Evolutionary conservation across 2,113 vertebrate genomes (phyloP), one percentile per base, ranked within the genome.

Genomic region (Uria lomvia): DNA sequence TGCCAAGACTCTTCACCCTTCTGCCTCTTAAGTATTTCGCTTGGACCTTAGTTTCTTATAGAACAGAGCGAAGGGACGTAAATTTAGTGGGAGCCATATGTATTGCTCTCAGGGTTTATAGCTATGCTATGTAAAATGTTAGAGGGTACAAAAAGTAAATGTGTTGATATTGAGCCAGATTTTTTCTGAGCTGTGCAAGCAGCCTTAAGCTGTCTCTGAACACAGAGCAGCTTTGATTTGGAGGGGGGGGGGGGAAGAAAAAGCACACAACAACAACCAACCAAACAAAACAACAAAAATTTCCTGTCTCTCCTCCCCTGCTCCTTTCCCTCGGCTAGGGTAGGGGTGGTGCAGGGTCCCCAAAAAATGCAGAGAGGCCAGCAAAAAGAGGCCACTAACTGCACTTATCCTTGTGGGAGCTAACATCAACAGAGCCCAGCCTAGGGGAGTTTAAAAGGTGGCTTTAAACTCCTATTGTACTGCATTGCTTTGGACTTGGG

Each of bases 321-420:
- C 49, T 76, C 18, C 52, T 52, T n/a, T 23, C 27, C 24, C 13
- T 73, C 32, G 29, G 13, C 34, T 0, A 5, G 47, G 30, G 14
- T 15, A 5, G 59, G 49, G 55, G 30, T 49, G 55, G 2, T 34
- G 55, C 30, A 8, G 62, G 15, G 45, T 34, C 21, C 13, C 16
- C 56, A 12, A 3, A 15, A 30, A 9, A 3, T n/a, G 32, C 11
- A 9, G 26, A 52, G 38, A 5, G 49, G 15, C 43, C 49, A 36
- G 36, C 3, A 12, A 20, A 38, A n/a, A 5, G n/a, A 38, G 55
- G 60, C 11, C 7, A 0, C 17, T 2, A 8, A 9, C 38, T n/a
- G 36, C 4, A 12, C 36, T 53, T 11, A 4, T 45, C 50, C 26
- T 34, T 8, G 9, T 49, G n/a, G 49, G 43, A 38, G 53, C 29